Conservation (phyloP, 64 coral and sea anemone species). For the Actinia equina region DNA sequence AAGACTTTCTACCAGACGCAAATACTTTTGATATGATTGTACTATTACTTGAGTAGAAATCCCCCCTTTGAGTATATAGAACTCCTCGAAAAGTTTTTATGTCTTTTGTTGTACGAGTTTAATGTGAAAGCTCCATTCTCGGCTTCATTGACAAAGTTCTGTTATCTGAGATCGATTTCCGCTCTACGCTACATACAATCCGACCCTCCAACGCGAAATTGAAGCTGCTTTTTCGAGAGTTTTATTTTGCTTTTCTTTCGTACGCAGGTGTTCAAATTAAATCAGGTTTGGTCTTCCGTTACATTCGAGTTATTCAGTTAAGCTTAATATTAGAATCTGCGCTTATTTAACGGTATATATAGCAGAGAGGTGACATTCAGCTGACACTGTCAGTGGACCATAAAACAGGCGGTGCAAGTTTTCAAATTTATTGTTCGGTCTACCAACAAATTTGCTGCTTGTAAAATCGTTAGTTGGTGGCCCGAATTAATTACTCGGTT, state of each 20-base stretch:
- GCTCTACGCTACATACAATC: background rate
- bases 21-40: background rate
- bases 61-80: background rate
- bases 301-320: background rate
- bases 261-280: background rate
- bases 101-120: background rate
- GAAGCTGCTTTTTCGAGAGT: slow-evolving; percentile 8
- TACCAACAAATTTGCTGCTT: background rate
- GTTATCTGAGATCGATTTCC: slow-evolving; percentile 15
- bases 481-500: no score
- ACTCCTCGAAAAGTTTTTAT: background rate
- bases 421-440: background rate
- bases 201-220: background rate
- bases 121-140: background rate
- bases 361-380: background rate
- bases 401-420: background rate
- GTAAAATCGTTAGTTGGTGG: no score
- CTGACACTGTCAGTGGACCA: background rate
- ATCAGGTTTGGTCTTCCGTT: background rate
- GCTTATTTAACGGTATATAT: slow-evolving; percentile 5
- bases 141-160: background rate
- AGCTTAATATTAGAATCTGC: background rate
- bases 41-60: background rate
- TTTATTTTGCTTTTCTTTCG: background rate
- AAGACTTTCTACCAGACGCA: background rate